Evolutionary conservation across 30 jellyfish, hydroid and myxozoan species (phyloP), one percentile per base, ranked within the genome.

Genomic region (Hydra vulgaris): DNA sequence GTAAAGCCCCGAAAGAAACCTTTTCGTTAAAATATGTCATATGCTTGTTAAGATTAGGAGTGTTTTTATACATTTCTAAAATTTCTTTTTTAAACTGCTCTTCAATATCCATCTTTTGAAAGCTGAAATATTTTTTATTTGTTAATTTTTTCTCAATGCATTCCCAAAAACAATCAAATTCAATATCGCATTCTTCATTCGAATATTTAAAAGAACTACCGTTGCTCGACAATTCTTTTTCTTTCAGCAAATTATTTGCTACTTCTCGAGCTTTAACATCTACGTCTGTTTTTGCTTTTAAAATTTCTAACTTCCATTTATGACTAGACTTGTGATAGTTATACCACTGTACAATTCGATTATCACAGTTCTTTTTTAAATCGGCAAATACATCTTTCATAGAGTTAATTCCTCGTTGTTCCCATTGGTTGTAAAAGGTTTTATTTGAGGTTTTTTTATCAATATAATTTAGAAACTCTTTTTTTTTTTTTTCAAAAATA

Each of bases 231-330:
- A 8, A 7, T 16, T 68, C 26, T n/a, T 68, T 68, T 68, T 68
- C 27, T 8, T 68, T 23, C 25, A 68, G 75, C 25, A 68, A 23
- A n/a, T 68, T 23, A 68, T 68, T 68, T n/a, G 75, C 75, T 68
- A 68, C 75, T 68, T 68, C 15, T 3, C 75, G 25, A 23, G 75
- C 75, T 8, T 68, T n/a, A 23, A 16, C 25, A n/a, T 68, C 75
- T n/a, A 68, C 75, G 8, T 7, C 75, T 15, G 27, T 68, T 23
- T 68, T 68, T 20, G 66, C 66, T 73, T 73, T 23, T 8, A 27
- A 21, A 5, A 73, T 12, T 73, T 73, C 81, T 12, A 22, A 17
- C 52, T 73, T 26, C 81, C 81, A 73, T 27, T 25, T 27, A n/a
- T 21, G 81, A 25, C 66, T 27, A 7, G 23, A 26, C 1, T 21